phyloP scores from a whole-genome alignment of 2,113 vertebrate species.

The Pomatostomus ruficeps region DNA sequence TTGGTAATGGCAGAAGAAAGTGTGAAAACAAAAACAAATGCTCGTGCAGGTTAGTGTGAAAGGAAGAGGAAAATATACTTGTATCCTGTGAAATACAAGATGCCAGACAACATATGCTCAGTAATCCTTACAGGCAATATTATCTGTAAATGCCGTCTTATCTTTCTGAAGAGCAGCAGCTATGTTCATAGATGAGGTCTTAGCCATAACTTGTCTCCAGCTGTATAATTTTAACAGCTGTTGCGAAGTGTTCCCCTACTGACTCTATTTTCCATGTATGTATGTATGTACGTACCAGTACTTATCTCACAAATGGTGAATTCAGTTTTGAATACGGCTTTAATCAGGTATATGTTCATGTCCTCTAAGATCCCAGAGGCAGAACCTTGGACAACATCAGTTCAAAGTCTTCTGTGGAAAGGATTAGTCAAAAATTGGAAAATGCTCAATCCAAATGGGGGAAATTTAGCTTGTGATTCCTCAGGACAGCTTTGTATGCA shows the following conservation, averaged over 20 bases:
- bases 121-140: neutral
- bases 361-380: neutral
- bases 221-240: neutral
- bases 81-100: neutral
- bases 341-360: neutral
- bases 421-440: neutral
- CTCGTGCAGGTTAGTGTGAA: neutral
- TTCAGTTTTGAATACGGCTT: neutral
- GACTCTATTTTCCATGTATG: neutral
- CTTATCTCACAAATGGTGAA: neutral
- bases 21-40: neutral
- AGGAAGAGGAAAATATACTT: neutral
- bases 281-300: neutral
- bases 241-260: neutral
- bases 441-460: neutral
- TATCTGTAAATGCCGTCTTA: neutral
- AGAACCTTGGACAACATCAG: neutral
- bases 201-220: neutral
- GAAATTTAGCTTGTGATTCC: neutral
- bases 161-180: neutral
- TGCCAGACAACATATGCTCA: neutral
- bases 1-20: neutral
- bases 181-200: neutral
- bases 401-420: neutral
- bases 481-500: neutral